These are phyloP conservation scores for Drosophila sp. DNA, from an alignment of 1,140 invertebrate species.

Conservation along the genomic window DNA sequence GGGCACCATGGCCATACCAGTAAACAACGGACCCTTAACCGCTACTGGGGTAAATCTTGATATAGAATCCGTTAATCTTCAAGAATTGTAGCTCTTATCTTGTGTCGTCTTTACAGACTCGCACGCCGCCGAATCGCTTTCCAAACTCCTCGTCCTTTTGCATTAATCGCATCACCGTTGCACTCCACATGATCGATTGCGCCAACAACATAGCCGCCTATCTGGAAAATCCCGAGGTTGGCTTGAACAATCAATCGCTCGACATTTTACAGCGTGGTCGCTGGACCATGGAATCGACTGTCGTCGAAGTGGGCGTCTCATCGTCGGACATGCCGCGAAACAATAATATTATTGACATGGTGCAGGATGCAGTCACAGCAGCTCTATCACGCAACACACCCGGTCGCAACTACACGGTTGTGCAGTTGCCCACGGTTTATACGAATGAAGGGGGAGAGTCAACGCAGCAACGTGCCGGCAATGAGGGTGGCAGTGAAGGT, in stretches of 20 bases:
- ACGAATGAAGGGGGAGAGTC: slow-evolving; percentile 57
- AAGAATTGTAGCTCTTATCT: neutral
- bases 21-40: slow-evolving; percentile 61
- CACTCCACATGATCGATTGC: slow-evolving; percentile 83
- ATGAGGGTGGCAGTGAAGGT: slow-evolving; percentile 20
- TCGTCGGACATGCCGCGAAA: slow-evolving; percentile 79
- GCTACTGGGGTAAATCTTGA: slow-evolving; percentile 49
- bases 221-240: slow-evolving; percentile 80
- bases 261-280: slow-evolving; percentile 81
- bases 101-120: slow-evolving; percentile 33
- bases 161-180: slow-evolving; percentile 84
- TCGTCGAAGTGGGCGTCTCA: slow-evolving; percentile 84
- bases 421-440: slow-evolving; percentile 76
- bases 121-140: slow-evolving; percentile 63
- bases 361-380: slow-evolving; percentile 81
- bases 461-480: slow-evolving; percentile 4
- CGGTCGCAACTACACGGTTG: slow-evolving; percentile 77
- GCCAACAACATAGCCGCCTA: slow-evolving; percentile 83
- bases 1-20: slow-evolving; percentile 87
- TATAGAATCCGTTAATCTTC: neutral
- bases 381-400: slow-evolving; percentile 74
- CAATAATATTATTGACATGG: slow-evolving; percentile 83
- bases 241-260: slow-evolving; percentile 77
- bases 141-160: slow-evolving; percentile 82
- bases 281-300: slow-evolving; percentile 84